Evolutionary conservation across 2,797 vertebrate genomes (phyloP), one percentile per base, ranked within the genome.

Genomic region (Yasuhikotakia modesta): DNA sequence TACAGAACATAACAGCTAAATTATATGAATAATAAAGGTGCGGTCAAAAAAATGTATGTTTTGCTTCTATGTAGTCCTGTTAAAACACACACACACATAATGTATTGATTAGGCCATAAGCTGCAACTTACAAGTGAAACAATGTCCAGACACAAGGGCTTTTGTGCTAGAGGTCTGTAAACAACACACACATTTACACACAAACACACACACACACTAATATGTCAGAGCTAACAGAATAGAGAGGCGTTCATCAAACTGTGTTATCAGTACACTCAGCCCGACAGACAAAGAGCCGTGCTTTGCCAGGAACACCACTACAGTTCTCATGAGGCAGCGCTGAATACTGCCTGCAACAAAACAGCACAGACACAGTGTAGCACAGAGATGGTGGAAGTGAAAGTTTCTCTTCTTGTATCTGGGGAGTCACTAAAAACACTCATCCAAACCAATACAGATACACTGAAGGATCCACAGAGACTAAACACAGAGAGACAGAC

Each of bases 31-130:
- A 63, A 14, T 16, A 6, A 58, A 60, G 17, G 27, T 35, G 16
- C 16, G 7, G 30, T 32, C 6, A n/a, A 63, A 1, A n/a, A 35
- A 8, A n/a, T 19, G 7, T 27, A 27, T 48, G 45, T 12, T 7
- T 14, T 24, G 12, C 3, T 35, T 43, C 39, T 53, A 3, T 52
- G 60, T 43, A 63, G 63, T 48, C 11, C 27, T 65, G 61, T 66
- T 43, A 14, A 52, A 21, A 35, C 32, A 60, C 57, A 73, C 70
- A 73, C 7, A 46, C 35, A 72, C 53, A 53, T 45, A 73, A 39
- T 22, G 32, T 55, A 79, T 74, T 69, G 71, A 79, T 79, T 70
- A 39, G 69, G 45, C 30, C 32, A 45, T 63, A 60, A 73, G 30
- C 50, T 71, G 48, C 24, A 55, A 69, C 24, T 81, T 65, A 71